phyloP scores from a whole-genome alignment of 2,797 vertebrate species.

The Epinephelus coioides region DNA sequence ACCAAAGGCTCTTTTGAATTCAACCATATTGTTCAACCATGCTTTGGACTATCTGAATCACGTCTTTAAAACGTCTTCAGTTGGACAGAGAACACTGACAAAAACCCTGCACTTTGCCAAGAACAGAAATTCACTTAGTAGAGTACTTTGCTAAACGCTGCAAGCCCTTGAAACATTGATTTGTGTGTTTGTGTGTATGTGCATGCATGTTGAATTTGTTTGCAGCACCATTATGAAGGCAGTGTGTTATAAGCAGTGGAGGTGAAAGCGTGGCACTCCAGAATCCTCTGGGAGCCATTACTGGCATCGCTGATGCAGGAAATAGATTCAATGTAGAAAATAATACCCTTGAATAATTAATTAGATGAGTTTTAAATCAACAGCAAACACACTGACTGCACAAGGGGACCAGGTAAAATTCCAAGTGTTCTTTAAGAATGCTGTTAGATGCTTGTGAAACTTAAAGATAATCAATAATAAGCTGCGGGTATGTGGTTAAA shows the following conservation, averaged over 20 bases:
- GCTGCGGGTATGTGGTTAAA: conserved; percentile 56
- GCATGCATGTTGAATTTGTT: conserved; percentile 52
- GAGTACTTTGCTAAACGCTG: conserved; percentile 58
- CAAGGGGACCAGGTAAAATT: conserved; percentile 67
- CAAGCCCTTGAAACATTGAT: conserved; percentile 63
- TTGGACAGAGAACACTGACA: conserved; percentile 9
- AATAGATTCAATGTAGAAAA: conserved; percentile 87
- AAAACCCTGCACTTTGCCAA: conserved; percentile 43
- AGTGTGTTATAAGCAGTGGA: conserved; percentile 71
- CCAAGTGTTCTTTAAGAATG: conserved; percentile 61
- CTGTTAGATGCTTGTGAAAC: conserved; percentile 56
- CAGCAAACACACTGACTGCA: conserved; percentile 72
- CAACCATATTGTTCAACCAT: background rate
- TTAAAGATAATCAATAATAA: conserved; percentile 66
- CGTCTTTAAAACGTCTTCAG: conserved; percentile 22
- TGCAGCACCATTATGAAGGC: conserved; percentile 69
- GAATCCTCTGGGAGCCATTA: conserved; percentile 86
- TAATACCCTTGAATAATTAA: conserved; percentile 89
- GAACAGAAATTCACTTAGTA: conserved; percentile 56
- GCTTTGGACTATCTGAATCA: background rate
- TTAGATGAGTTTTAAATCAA: conserved; percentile 85
- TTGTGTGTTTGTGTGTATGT: conserved; percentile 36
- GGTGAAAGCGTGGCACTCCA: conserved; percentile 70
- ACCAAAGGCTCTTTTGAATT: background rate
- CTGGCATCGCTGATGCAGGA: conserved; percentile 87